A percentile compares a stretch with the other conserved stretches of the same genome.
Conservation (phyloP, 2,888 invertebrate genomes). For the Polydrusus cervinus region DNA sequence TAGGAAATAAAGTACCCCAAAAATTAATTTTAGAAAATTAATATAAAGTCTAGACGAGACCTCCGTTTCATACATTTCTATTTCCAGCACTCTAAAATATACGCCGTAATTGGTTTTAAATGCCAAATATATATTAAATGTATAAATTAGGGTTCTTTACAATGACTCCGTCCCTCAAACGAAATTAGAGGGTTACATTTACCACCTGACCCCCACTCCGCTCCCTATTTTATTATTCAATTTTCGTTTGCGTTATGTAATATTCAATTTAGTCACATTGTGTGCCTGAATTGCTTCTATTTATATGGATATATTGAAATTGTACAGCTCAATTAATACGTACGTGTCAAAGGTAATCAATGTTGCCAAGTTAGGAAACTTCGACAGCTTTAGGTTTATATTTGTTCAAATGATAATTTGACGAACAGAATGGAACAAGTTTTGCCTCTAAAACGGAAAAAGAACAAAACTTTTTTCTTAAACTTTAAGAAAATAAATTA, state of each 20-base stretch:
- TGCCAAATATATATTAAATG: conserved; percentile 62
- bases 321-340: conserved; percentile 67
- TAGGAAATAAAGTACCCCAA: background rate
- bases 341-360: conserved; percentile 57
- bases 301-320: conserved; percentile 66
- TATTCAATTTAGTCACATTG: conserved; percentile 67
- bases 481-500: background rate
- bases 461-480: background rate
- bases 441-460: too few species aligned
- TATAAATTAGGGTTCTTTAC: conserved; percentile 63
- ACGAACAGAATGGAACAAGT: background rate
- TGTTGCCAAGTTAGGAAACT: conserved; percentile 11
- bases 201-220: conserved; percentile 63
- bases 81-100: conserved; percentile 19
- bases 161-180: conserved; percentile 59
- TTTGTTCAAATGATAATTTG: too few species aligned
- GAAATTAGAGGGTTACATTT: conserved; percentile 64
- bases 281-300: conserved; percentile 65
- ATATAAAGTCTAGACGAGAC: conserved; percentile 13
- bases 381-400: too few species aligned
- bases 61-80: conserved; percentile 9
- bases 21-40: conserved; percentile 3
- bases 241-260: conserved; percentile 66
- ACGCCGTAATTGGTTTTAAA: conserved; percentile 61
- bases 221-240: conserved; percentile 65